Conservation (phyloP, 2,888 invertebrate species). For the Campoletis raptor region DNA sequence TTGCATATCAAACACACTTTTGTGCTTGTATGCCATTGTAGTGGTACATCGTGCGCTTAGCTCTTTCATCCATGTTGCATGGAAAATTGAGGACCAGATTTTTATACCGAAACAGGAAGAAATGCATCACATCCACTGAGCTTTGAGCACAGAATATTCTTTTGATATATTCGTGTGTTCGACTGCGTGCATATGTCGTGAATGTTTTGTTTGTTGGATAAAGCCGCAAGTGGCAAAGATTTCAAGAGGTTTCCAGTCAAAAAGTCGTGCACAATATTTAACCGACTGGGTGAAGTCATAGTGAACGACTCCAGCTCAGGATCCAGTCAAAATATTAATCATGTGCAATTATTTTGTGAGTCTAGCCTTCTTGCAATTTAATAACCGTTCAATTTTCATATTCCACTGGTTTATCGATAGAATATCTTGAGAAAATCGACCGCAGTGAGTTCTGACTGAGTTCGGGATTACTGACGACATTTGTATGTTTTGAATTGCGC, state of each 20-base stretch:
- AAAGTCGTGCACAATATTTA: slow-evolving; percentile 8
- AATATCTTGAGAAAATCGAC: not conserved
- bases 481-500: not conserved
- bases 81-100: slow-evolving; percentile 28
- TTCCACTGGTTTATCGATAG: not conserved
- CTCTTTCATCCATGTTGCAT: slow-evolving; percentile 11
- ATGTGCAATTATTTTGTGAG: slow-evolving; percentile 26
- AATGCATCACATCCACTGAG: not conserved
- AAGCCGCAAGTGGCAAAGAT: slow-evolving; percentile 1
- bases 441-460: slow-evolving; percentile 23
- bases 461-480: not conserved
- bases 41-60: not conserved
- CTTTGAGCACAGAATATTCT: slow-evolving; percentile 7
- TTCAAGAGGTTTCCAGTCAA: slow-evolving; percentile 21
- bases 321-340: slow-evolving; percentile 45
- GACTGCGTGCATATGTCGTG: not conserved
- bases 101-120: slow-evolving; percentile 6
- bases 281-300: slow-evolving; percentile 38
- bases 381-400: not conserved
- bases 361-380: not conserved
- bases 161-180: slow-evolving; percentile 11
- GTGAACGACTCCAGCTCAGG: slow-evolving; percentile 7
- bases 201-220: not conserved
- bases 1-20: slow-evolving; percentile 46
- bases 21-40: not conserved